These are phyloP conservation scores for Mechanitis messenoides DNA, from an alignment of 2,888 invertebrate species.

Conservation along the genomic window DNA sequence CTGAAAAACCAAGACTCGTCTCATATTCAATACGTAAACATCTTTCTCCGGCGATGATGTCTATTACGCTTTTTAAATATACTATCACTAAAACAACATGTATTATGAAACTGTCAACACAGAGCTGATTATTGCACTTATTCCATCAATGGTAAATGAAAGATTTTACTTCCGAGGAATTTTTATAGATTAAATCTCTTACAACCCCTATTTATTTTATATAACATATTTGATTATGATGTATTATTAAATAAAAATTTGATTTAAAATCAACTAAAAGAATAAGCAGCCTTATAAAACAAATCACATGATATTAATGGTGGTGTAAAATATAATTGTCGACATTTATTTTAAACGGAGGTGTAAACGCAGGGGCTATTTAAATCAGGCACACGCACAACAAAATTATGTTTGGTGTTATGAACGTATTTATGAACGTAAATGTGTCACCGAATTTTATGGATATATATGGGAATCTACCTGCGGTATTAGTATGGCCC, in stretches of 20 bases:
- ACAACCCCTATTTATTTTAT: too few relatives aligned
- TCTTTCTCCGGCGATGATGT: too few relatives aligned
- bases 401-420: constrained; percentile 58
- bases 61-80: too few relatives aligned
- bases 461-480: background rate
- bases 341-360: constrained; percentile 32
- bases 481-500: background rate
- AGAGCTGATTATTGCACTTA: too few relatives aligned
- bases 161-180: too few relatives aligned
- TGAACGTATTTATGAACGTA: constrained; percentile 10
- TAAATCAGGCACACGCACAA: constrained; percentile 60
- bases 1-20: too few relatives aligned
- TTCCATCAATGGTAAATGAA: too few relatives aligned
- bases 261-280: constrained; percentile 41
- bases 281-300: background rate
- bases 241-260: constrained; percentile 30
- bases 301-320: background rate
- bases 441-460: constrained; percentile 14
- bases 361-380: constrained; percentile 56
- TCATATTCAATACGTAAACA: too few relatives aligned
- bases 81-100: too few relatives aligned
- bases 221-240: too few relatives aligned
- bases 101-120: too few relatives aligned
- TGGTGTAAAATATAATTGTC: background rate
- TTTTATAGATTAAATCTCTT: too few relatives aligned